Percentiles rank a stretch among this genome's conserved stretches.
Evolutionary conservation across 2,113 vertebrate species (phyloP).

Genomic region (Pitta sordida): DNA sequence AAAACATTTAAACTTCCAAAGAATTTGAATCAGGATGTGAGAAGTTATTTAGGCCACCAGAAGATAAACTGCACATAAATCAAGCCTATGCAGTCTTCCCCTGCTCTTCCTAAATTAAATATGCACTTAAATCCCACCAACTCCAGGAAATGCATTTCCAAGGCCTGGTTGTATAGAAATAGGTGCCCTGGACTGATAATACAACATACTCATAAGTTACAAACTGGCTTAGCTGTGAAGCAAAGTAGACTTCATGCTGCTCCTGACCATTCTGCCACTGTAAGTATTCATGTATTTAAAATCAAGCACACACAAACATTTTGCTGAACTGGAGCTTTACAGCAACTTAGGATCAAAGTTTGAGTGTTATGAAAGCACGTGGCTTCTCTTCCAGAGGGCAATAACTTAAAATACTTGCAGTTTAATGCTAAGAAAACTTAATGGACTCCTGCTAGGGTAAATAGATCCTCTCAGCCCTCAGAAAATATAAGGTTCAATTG

Average conservation of each 20-base stretch:
- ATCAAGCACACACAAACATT: slow-evolving; percentile 35
- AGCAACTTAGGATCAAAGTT: slow-evolving; percentile 58
- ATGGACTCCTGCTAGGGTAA: slow-evolving; percentile 15
- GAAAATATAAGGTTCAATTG: background rate
- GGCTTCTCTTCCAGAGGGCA: slow-evolving; percentile 25
- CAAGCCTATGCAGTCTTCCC: background rate
- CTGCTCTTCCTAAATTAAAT: slow-evolving; percentile 20
- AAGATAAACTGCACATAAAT: slow-evolving; percentile 42
- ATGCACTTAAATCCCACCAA: slow-evolving; percentile 21
- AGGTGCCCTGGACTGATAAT: slow-evolving; percentile 45
- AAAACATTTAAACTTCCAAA: background rate
- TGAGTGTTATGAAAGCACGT: slow-evolving; percentile 10
- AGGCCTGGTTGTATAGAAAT: slow-evolving; percentile 9
- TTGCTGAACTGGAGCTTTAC: slow-evolving; percentile 54
- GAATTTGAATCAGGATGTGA: slow-evolving; percentile 11
- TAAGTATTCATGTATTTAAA: slow-evolving; percentile 63
- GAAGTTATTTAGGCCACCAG: slow-evolving; percentile 42
- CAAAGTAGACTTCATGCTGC: slow-evolving; percentile 56
- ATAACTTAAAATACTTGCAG: slow-evolving; percentile 29
- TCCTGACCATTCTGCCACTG: slow-evolving; percentile 44
- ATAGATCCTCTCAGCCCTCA: background rate
- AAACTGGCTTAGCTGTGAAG: slow-evolving; percentile 46
- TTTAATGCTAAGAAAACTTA: slow-evolving; percentile 42
- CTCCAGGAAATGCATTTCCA: background rate
- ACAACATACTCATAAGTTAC: slow-evolving; percentile 34